These are phyloP conservation scores for Euleptes europaea DNA, from an alignment of 2,113 vertebrate genomes.

Conservation along the genomic window DNA sequence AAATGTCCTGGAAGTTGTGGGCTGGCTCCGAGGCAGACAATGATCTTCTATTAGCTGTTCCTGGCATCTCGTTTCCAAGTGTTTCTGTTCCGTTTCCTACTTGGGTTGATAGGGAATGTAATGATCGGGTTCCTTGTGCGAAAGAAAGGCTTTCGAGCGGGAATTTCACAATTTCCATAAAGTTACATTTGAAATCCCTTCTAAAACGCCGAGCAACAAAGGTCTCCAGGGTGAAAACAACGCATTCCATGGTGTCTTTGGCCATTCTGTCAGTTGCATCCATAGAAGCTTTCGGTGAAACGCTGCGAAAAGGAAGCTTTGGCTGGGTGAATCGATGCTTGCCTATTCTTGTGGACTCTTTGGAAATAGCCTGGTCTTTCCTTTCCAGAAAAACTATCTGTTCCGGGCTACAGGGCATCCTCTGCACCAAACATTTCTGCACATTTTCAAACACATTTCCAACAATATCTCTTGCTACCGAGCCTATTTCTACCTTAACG, in stretches of 20 bases:
- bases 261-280: not conserved
- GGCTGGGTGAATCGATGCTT: not conserved
- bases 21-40: not conserved
- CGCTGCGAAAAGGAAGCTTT: accelerated
- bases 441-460: constrained; percentile 8
- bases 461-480: not conserved
- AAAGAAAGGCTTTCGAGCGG: not conserved
- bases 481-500: not conserved
- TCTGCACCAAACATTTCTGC: not conserved
- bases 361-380: not conserved
- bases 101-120: not conserved
- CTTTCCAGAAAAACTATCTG: not conserved
- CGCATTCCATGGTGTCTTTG: not conserved
- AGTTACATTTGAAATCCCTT: not conserved
- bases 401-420: accelerated
- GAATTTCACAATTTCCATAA: constrained; percentile 16
- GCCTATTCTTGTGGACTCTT: not conserved
- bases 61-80: not conserved
- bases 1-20: not conserved
- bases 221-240: constrained; percentile 8
- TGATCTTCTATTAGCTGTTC: not conserved
- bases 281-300: not conserved
- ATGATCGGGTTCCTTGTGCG: not conserved
- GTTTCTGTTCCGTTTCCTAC: not conserved
- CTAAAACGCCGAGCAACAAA: constrained; percentile 3